phyloP scores from a whole-genome alignment of 2,113 vertebrate species.

The Vimba vimba region DNA sequence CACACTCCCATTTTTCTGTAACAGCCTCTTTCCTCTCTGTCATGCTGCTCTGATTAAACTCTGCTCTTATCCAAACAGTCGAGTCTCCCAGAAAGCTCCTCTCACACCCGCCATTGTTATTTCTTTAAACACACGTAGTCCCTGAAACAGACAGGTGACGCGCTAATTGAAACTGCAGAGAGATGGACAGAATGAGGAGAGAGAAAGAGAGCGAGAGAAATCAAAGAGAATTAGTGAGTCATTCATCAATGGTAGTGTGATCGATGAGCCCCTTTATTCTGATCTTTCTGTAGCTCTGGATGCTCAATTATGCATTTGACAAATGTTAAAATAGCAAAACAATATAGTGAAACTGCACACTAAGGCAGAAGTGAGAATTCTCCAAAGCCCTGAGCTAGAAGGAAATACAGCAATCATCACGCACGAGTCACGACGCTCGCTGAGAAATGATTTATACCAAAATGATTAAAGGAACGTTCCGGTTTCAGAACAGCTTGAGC shows the following conservation, averaged over 20 bases:
- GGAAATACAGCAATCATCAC: not conserved
- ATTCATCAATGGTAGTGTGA: slow-evolving; percentile 31
- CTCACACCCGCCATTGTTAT: not conserved
- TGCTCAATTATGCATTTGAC: slow-evolving; percentile 36
- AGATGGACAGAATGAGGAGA: slow-evolving; percentile 21
- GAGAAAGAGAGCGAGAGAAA: not conserved
- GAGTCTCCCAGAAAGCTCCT: not conserved
- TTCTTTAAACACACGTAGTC: not conserved
- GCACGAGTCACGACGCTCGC: not conserved
- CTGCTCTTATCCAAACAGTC: not conserved
- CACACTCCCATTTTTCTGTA: not conserved
- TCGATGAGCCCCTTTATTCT: slow-evolving; percentile 21
- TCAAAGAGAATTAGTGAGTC: slow-evolving; percentile 35
- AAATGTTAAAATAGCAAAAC: slow-evolving; percentile 19
- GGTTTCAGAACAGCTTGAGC: not conserved
- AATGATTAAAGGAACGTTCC: not conserved
- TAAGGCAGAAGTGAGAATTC: slow-evolving; percentile 2
- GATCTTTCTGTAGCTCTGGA: slow-evolving; percentile 14
- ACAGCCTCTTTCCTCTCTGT: not conserved
- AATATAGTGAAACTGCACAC: slow-evolving; percentile 11
- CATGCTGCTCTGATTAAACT: not conserved
- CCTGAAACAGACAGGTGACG: not conserved
- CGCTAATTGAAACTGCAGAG: not conserved
- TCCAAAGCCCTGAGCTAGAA: not conserved
- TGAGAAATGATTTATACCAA: not conserved